Conservation (phyloP, 2,113 vertebrate species). For the Perca flavescens region DNA sequence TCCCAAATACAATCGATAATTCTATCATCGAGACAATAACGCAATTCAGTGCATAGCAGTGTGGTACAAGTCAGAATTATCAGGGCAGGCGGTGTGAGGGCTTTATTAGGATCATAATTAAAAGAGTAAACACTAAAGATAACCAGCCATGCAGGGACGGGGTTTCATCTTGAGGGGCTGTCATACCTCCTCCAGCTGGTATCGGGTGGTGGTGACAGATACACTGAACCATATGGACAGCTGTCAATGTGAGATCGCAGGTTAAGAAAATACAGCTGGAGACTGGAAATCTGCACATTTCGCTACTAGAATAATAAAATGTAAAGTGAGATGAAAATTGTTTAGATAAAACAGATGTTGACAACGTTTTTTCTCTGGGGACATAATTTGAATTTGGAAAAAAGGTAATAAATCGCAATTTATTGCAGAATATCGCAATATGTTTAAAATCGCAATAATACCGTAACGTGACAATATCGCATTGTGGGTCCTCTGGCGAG, state of each 20-base stretch:
- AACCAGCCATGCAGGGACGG: neutral
- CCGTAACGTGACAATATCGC: no score
- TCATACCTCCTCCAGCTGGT: slow-evolving; percentile 97
- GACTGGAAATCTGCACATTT: slow-evolving; percentile 17
- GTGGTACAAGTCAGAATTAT: neutral
- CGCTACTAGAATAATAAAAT: no score
- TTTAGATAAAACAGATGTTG: no score
- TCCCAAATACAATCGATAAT: no score
- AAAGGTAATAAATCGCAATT: no score
- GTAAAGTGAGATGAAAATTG: no score
- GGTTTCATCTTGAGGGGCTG: neutral
- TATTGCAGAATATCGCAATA: no score
- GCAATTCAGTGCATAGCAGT: neutral
- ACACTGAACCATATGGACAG: slow-evolving; percentile 95
- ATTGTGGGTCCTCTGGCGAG: no score
- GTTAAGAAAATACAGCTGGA: slow-evolving; percentile 72
- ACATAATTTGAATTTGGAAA: no score
- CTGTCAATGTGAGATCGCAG: slow-evolving; percentile 87
- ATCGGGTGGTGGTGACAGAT: slow-evolving; percentile 95
- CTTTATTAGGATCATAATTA: slow-evolving; percentile 2
- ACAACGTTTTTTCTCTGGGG: no score
- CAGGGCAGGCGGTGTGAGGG: neutral
- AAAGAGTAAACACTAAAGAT: slow-evolving; percentile 2
- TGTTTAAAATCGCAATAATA: no score
- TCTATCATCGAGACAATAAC: neutral